These are phyloP conservation scores for Aphelenchoides fujianensis DNA, from an alignment of 1,140 invertebrate species.

Conservation along the genomic window DNA sequence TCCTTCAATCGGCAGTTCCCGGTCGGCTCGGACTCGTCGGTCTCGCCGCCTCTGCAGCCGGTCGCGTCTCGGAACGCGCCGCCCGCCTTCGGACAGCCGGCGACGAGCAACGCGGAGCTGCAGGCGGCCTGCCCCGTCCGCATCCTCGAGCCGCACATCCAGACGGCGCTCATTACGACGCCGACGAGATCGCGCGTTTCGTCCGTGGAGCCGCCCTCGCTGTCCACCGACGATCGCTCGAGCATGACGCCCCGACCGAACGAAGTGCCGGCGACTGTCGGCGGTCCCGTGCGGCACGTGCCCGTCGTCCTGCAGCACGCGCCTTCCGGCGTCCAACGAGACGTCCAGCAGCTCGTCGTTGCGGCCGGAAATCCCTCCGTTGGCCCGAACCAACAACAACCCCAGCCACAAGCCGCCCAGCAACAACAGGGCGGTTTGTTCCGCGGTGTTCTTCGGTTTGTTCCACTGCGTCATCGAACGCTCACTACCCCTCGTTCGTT, in stretches of 20 bases:
- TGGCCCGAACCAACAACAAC: too few relatives aligned
- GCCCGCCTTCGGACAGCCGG: not conserved
- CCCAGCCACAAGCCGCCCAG: too few relatives aligned
- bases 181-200: not conserved
- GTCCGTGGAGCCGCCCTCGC: not conserved
- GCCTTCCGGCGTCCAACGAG: not conserved
- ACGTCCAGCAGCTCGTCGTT: not conserved
- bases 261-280: not conserved
- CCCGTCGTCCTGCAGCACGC: not conserved
- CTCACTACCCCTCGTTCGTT: too few relatives aligned
- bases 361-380: not conserved
- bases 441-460: not conserved
- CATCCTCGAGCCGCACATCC: conserved; percentile 15
- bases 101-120: not conserved
- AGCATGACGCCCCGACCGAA: conserved; percentile 11
- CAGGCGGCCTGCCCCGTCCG: conserved; percentile 5
- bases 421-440: conserved; percentile 7
- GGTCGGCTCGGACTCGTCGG: not conserved
- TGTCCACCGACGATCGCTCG: not conserved
- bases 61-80: too few relatives aligned
- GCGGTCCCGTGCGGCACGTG: not conserved
- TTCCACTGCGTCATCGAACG: too few relatives aligned
- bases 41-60: too few relatives aligned
- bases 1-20: not conserved
- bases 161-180: not conserved